Conservation (phyloP, 2,888 invertebrate species). For the Drosophila bunnanda region DNA sequence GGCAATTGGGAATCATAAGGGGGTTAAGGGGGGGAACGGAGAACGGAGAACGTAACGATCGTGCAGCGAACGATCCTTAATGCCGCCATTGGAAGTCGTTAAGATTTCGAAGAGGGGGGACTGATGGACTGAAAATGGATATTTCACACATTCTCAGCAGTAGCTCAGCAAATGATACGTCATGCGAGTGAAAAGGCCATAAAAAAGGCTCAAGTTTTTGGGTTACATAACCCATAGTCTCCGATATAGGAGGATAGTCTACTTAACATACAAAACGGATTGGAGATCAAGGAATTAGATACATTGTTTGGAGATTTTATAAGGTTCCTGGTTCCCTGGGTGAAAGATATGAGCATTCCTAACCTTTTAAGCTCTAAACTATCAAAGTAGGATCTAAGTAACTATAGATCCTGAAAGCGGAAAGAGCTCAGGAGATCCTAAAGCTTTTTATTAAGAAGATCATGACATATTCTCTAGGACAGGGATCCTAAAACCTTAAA, state of each 20-base stretch:
- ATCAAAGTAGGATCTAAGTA: background rate
- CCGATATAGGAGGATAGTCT: background rate
- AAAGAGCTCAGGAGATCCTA: background rate
- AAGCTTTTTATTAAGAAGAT: background rate
- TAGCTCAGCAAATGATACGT: constrained; percentile 19
- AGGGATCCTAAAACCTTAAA: background rate
- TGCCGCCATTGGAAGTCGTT: constrained; percentile 49
- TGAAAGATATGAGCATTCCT: background rate
- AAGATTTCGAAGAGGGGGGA: constrained; percentile 18
- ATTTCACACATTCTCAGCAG: constrained; percentile 41
- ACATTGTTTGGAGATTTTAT: background rate
- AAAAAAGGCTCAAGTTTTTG: background rate
- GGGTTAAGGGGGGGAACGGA: background rate
- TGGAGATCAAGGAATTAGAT: background rate
- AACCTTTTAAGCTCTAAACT: background rate
- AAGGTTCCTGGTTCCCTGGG: background rate
- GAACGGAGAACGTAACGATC: constrained; percentile 23
- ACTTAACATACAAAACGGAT: background rate
- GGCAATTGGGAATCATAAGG: constrained; percentile 32
- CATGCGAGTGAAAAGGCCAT: constrained; percentile 8
- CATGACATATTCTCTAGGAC: no score
- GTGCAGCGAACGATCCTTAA: constrained; percentile 44
- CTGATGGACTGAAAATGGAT: constrained; percentile 28
- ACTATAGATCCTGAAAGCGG: background rate
- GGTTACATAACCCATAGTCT: background rate